Conservation (phyloP, 2,797 vertebrate species). For the Apogon hyalosoma region DNA sequence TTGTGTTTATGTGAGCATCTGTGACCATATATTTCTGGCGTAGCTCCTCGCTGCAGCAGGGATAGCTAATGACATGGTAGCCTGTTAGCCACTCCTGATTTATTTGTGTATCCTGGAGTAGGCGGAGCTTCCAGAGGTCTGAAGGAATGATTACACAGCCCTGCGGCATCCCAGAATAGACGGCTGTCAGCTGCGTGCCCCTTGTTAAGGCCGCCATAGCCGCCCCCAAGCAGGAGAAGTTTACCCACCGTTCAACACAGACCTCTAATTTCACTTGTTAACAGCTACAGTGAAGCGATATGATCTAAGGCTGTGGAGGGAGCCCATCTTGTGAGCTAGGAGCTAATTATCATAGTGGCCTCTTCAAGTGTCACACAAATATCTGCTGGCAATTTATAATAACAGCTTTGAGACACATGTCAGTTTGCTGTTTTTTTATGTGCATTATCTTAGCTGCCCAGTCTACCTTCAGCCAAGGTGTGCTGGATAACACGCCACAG, state of each 20-base stretch:
- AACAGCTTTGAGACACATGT: neutral
- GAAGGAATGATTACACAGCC: slow-evolving; percentile 73
- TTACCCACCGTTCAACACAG: slow-evolving; percentile 13
- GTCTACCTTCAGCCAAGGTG: neutral
- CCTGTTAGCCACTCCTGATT: slow-evolving; percentile 66
- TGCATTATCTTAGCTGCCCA: slow-evolving; percentile 27
- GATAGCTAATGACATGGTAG: slow-evolving; percentile 70
- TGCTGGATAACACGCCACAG: slow-evolving; percentile 3
- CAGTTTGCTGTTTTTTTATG: neutral
- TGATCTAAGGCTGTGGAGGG: slow-evolving; percentile 19
- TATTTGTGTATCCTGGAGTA: slow-evolving; percentile 59
- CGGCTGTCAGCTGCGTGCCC: slow-evolving; percentile 63
- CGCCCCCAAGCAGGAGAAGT: slow-evolving; percentile 25
- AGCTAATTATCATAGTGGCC: slow-evolving; percentile 47
- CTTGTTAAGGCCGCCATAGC: slow-evolving; percentile 41
- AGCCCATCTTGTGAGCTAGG: slow-evolving; percentile 34
- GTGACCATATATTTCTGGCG: slow-evolving; percentile 18
- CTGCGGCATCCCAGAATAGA: slow-evolving; percentile 73
- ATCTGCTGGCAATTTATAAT: slow-evolving; percentile 26
- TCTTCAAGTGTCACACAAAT: slow-evolving; percentile 31
- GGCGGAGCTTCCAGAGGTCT: slow-evolving; percentile 39
- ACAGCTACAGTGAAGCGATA: slow-evolving; percentile 35
- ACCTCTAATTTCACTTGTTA: slow-evolving; percentile 42
- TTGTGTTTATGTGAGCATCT: slow-evolving; percentile 10
- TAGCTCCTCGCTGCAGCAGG: slow-evolving; percentile 46